These are phyloP conservation scores for Enteromius argenteus DNA, from an alignment of 2,797 vertebrate genomes.

Conservation along the genomic window DNA sequence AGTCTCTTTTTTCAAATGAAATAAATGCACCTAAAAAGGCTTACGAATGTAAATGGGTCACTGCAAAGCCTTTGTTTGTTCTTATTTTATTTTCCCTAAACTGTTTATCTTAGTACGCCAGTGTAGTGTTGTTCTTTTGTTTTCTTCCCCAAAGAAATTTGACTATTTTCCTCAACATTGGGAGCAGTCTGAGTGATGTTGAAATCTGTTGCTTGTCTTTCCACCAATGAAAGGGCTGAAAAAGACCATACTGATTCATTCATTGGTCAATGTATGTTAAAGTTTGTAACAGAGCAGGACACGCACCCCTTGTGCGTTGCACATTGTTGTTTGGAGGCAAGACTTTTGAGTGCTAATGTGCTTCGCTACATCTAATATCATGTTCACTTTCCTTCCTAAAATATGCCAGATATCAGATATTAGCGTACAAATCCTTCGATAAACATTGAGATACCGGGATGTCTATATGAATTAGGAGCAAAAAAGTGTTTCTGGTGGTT, in stretches of 20 bases:
- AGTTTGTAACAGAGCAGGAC: conserved; percentile 33
- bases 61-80: conserved; percentile 75
- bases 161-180: conserved; percentile 27
- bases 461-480: not conserved
- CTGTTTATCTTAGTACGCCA: conserved; percentile 52
- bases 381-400: not conserved
- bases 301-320: conserved; percentile 19
- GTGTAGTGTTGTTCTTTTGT: conserved; percentile 72
- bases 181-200: conserved; percentile 38
- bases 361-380: not conserved
- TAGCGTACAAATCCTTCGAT: not conserved
- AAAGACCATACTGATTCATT: conserved; percentile 63
- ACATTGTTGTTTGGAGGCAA: conserved; percentile 29
- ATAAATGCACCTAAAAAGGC: conserved; percentile 86
- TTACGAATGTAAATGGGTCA: conserved; percentile 93
- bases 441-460: not conserved
- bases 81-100: conserved; percentile 56
- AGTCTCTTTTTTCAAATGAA: conserved; percentile 66
- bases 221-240: conserved; percentile 76
- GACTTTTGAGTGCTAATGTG: not conserved
- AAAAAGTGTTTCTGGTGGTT: not conserved
- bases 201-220: conserved; percentile 61
- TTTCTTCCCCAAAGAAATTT: conserved; percentile 20
- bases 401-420: not conserved
- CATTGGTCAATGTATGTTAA: conserved; percentile 32